phyloP scores from a whole-genome alignment of 2,113 vertebrate species.

The Petrocephalus microphthalmus region DNA sequence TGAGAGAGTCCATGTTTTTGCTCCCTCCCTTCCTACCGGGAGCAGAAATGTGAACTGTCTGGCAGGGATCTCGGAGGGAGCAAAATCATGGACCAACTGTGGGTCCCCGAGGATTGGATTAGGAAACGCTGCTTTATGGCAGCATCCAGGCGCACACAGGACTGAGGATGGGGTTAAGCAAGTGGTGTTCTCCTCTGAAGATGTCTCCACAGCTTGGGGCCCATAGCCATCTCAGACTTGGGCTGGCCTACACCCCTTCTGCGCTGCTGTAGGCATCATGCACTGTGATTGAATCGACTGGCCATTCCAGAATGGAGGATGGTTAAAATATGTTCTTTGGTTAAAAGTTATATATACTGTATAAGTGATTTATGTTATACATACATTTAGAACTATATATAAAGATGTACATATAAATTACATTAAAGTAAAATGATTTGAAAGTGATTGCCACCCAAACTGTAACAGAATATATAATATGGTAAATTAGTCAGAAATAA shows the following conservation, averaged over 20 bases:
- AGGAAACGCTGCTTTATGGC: background rate
- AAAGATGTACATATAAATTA: background rate
- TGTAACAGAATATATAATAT: background rate
- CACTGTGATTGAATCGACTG: background rate
- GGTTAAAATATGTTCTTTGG: background rate
- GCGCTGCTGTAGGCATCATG: background rate
- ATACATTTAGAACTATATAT: background rate
- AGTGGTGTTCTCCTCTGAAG: background rate
- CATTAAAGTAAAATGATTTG: background rate
- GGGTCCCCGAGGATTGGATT: too few relatives aligned
- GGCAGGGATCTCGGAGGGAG: too few relatives aligned
- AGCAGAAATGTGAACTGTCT: too few relatives aligned
- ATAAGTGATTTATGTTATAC: background rate
- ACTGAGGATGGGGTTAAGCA: background rate
- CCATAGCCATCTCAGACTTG: background rate
- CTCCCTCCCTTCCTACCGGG: too few relatives aligned
- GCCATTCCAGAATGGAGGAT: background rate
- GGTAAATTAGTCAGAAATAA: background rate
- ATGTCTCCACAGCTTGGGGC: too few relatives aligned
- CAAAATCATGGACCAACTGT: too few relatives aligned
- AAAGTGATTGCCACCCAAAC: background rate
- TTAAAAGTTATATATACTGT: background rate
- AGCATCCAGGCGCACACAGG: background rate
- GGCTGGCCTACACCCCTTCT: background rate
- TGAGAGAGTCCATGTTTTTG: too few relatives aligned